Evolutionary conservation across 2,797 vertebrate genomes (phyloP), one percentile per base, ranked within the genome.

Genomic region (Lophius americanus): DNA sequence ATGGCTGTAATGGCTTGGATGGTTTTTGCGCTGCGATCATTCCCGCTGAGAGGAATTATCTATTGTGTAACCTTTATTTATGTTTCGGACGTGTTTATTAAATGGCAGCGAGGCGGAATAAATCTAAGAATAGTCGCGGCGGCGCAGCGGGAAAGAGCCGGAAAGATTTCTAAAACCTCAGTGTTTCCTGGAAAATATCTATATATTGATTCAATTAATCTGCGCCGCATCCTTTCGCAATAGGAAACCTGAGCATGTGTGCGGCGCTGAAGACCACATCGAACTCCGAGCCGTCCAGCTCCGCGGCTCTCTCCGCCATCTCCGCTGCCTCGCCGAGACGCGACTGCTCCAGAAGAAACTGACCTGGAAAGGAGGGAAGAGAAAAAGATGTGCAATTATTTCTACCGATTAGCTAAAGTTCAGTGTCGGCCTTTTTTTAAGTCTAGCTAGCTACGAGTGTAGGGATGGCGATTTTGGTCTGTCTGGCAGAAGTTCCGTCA

Each of bases 211-310:
- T 51, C 1, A 7, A 6, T 56, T 68, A 70, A 68, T 64, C 61
- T 13, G 3, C 46, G 3, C 46, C 5, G 13, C 3, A 5, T 35
- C 54, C 44, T 54, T 51, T 58, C 32, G 38, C 3, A 37, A 68
- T 48, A 8, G 60, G 68, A 64, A 65, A 99, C 98, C 98, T 95
- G 86, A 98, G 96, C 96, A 98, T 99, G 82, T 99, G 98, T 33
- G 97, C 98, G 39, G 98, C 97, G 8, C 96, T 98, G 93, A 99
- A 99, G 76, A 99, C 96, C 70, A 98, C 96, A n/a, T 99, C 97
- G 61, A 99, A 99, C 83, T 99, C 97, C 0, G 73, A 91, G 78
- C 90, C 91, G 88, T 99, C 98, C 52, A 98, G 84, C 75, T 96
- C 93, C 2, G 96, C 96, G 0, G 98, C 97, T 76, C 93, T 95